Base-by-base conservation (phyloP, 2,888 invertebrate species). In the Drosophila atroscutellata region DNA sequence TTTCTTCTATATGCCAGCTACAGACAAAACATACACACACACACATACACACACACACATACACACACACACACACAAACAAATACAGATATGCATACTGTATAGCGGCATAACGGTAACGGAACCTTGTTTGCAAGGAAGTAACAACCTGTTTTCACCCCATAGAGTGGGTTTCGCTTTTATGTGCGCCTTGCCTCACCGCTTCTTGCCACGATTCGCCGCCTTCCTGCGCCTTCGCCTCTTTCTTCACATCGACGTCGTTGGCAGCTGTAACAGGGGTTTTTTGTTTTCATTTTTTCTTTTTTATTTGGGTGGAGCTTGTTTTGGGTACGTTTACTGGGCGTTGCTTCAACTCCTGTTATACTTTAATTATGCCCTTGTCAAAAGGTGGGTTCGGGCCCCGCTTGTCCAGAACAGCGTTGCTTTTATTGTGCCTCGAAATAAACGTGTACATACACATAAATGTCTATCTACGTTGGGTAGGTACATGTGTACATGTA, bases 61-160 rank as follows among this genome's bases (percentile, higher is more conserved):
- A 54, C 52, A 55, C 51, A 61, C 15, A 58, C 15, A 42, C 20
- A 47, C 20, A 58, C 9, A 57, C 9, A 66, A 47, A 67, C 58
- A 52, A 13, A 47, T 26, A 57, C 20, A 62, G 57, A 72, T 63
- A 57, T 68, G 56, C 56, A 81, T 82, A 81, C 47, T 75, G 75
- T 50, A 78, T 81, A 79, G 69, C 57, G 75, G 80, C 77, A 84
- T 86, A 87, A 83, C 90, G 89, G 89, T 89, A 90, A 90, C 90
- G 86, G 90, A 87, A 90, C 90, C 90, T 87, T 87, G 86, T 87
- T 87, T 87, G 86, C 89, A 84, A 89, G 85, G 88, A 86, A 86
- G 90, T 86, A 86, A 89, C 85, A 86, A 86, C 90, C 90, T 87
- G 85, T 86, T 86, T 87, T 86, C 88, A 86, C 90, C 83, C 85